Base-by-base conservation (phyloP, 2,888 invertebrate species). In the Tetragonula carbonaria region DNA sequence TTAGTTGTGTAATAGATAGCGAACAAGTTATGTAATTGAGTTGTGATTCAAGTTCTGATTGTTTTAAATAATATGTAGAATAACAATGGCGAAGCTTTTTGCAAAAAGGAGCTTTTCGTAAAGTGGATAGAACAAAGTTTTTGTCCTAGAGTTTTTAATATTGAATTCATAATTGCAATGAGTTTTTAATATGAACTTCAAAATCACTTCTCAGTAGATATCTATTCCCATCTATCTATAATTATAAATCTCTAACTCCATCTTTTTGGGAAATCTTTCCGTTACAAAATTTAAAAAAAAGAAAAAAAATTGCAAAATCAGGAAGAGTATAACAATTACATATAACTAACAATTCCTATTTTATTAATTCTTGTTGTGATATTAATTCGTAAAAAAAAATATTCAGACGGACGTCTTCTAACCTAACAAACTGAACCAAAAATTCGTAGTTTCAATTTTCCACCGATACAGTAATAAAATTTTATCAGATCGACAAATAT, bases 371-470 rank as follows among this genome's bases (percentile, higher is more conserved):
- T 23, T 8, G 0, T 8, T 16, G 28, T 23, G 4, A 23, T 13
- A 33, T 33, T 63, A 11, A 63, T 33, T 33, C 18, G 11, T 33
- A 18, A 28, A 18, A 28, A 28, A 18, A 28, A 18, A 28, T 28
- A 33, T 8, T 23, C 8, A 4, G 16, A 28, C 3, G 16, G 23
- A 18, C 11, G 2, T 23, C 16, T 18, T 16, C 16, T 8, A 16
- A 23, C 18, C 5, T n/a, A 0, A 16, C 14, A 23, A 16, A 23
- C 28, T 23, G 5, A 14, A 57, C 18, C 18, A 18, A 2, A 45
- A 59, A 59, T 59, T 23, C n/a, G 45, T 57, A 18, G 13, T 45
- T 72, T 59, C 28, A 59, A 72, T 50, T 72, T 72, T 38, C 14
- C 18, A 2, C 5, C 14, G 18, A 18, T 2, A 23, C 2, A 18